These are phyloP conservation scores for Acronicta alni DNA, from an alignment of 2,888 invertebrate genomes.

Conservation along the genomic window DNA sequence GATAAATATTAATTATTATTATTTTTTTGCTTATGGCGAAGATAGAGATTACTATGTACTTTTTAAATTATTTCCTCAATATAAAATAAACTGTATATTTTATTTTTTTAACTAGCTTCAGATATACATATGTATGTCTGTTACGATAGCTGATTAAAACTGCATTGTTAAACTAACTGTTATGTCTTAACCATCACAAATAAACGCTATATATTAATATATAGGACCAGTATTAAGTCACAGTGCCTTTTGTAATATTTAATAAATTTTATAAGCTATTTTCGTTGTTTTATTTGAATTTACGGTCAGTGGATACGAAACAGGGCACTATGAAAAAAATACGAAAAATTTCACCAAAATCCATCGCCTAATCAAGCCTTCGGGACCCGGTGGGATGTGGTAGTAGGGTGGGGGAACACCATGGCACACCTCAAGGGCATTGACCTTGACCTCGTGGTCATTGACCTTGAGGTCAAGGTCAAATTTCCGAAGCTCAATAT, in stretches of 20 bases:
- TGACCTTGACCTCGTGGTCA: too few relatives aligned
- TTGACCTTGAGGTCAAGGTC: too few relatives aligned
- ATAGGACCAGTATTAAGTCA: conserved; percentile 75
- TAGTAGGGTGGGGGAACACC: too few relatives aligned
- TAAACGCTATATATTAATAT: conserved; percentile 50
- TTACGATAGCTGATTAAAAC: conserved; percentile 28
- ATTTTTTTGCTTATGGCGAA: conserved; percentile 3
- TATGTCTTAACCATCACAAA: conserved; percentile 65
- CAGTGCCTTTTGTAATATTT: conserved; percentile 83
- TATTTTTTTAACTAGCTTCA: conserved; percentile 35
- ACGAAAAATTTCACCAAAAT: too few relatives aligned
- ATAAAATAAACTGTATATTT: conserved; percentile 46
- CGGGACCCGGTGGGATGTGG: too few relatives aligned
- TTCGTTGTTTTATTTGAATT: conserved; percentile 41
- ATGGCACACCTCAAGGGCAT: too few relatives aligned
- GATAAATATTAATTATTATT: not conserved
- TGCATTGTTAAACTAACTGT: conserved; percentile 54
- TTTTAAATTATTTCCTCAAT: conserved; percentile 24
- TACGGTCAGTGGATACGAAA: too few relatives aligned
- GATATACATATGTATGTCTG: conserved; percentile 23
- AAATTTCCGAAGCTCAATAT: too few relatives aligned
- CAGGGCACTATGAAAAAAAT: too few relatives aligned
- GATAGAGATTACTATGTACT: not conserved
- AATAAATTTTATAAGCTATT: conserved; percentile 75
- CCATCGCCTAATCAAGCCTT: too few relatives aligned